Conservation (phyloP, 1,140 invertebrate species). For the Drosophila bocqueti region DNA sequence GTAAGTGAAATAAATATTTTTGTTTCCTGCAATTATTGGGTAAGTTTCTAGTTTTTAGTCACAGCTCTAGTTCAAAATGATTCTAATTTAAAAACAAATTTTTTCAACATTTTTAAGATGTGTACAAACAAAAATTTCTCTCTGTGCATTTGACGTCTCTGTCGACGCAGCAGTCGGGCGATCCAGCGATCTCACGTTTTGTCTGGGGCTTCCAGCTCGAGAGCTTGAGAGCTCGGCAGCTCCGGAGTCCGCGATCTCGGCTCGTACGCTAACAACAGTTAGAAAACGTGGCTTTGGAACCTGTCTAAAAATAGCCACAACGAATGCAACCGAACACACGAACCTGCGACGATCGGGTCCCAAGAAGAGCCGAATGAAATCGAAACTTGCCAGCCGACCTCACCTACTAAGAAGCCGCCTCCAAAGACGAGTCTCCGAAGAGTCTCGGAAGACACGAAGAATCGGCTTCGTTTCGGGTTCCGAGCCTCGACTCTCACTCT, state of each 20-base stretch:
- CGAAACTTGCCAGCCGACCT: slow-evolving; percentile 63
- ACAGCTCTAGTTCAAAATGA: too few relatives aligned
- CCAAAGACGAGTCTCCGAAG: slow-evolving; percentile 60
- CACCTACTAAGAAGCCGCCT: slow-evolving; percentile 56
- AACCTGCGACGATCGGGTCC: slow-evolving; percentile 30
- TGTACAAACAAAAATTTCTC: too few relatives aligned
- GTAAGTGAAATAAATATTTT: too few relatives aligned
- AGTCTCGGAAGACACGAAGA: slow-evolving; percentile 22
- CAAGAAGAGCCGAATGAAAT: slow-evolving; percentile 59
- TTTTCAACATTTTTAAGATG: too few relatives aligned
- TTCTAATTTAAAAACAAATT: too few relatives aligned
- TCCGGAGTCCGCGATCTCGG: slow-evolving; percentile 5
- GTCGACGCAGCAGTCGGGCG: slow-evolving; percentile 18
- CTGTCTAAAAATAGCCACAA: slow-evolving; percentile 83
- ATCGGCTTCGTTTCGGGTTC: slow-evolving; percentile 18
- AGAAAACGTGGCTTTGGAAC: slow-evolving; percentile 83
- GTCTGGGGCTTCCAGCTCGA: slow-evolving; percentile 32
- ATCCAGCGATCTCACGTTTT: slow-evolving; percentile 73
- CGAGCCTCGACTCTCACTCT: slow-evolving; percentile 66
- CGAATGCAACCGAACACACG: slow-evolving; percentile 72
- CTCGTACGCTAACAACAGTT: slow-evolving; percentile 80
- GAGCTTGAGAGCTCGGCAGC: slow-evolving; percentile 12
- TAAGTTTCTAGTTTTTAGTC: too few relatives aligned
- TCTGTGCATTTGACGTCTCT: slow-evolving; percentile 16
- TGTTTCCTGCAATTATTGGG: too few relatives aligned